These are phyloP conservation scores for Diabrotica virgifera DNA, from an alignment of 1,140 invertebrate genomes.

Conservation along the genomic window DNA sequence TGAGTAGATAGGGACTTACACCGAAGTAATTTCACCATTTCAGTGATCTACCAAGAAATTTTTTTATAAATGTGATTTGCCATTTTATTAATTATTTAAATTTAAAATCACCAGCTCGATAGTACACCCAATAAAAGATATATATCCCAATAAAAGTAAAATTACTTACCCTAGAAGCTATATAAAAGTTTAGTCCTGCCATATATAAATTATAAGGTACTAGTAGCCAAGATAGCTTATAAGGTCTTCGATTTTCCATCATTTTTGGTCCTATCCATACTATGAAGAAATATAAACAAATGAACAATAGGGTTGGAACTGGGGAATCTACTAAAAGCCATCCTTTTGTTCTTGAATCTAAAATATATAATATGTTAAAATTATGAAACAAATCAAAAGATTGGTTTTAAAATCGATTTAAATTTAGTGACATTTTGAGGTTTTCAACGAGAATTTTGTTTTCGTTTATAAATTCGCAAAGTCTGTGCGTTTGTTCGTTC, in stretches of 20 bases:
- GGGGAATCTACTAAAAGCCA: slow-evolving; percentile 86
- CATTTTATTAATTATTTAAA: too few species aligned
- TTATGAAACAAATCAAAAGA: background rate
- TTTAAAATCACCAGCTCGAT: too few species aligned
- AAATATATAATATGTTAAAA: slow-evolving; percentile 38
- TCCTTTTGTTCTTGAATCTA: slow-evolving; percentile 78
- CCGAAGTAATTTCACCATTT: too few species aligned
- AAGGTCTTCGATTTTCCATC: slow-evolving; percentile 79
- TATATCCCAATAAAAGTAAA: too few species aligned
- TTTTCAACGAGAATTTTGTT: too few species aligned
- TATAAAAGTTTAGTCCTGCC: slow-evolving; percentile 82
- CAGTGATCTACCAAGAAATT: too few species aligned
- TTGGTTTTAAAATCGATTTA: background rate
- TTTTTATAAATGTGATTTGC: too few species aligned
- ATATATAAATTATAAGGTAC: slow-evolving; percentile 85
- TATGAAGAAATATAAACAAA: slow-evolving; percentile 73
- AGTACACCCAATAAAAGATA: too few species aligned
- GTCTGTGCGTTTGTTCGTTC: too few species aligned
- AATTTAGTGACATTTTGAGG: background rate
- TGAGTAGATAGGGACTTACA: too few species aligned
- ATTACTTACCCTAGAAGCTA: slow-evolving; percentile 65
- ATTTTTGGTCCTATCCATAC: slow-evolving; percentile 78
- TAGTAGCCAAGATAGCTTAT: slow-evolving; percentile 73
- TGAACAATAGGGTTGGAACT: slow-evolving; percentile 71
- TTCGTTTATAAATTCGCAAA: too few species aligned